Conservation (phyloP, 2,888 invertebrate species). For the Nebria salina region DNA sequence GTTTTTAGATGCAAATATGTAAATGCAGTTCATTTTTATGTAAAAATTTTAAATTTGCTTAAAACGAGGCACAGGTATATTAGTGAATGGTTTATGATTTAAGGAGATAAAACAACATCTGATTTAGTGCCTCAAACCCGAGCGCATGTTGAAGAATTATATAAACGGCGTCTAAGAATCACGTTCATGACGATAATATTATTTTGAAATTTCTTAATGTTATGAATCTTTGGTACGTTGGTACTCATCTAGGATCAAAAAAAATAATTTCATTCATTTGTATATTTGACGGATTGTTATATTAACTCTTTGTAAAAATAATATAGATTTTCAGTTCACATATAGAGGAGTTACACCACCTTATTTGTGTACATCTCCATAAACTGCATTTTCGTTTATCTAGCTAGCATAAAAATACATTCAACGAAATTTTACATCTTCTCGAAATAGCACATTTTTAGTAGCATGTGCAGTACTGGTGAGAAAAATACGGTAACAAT, state of each 20-base stretch:
- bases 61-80: constrained; percentile 15
- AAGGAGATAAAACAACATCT: constrained; percentile 32
- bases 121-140: constrained; percentile 5
- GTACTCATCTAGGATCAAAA: constrained; percentile 17
- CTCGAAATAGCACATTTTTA: too few species aligned
- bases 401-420: too few species aligned
- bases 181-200: constrained; percentile 10
- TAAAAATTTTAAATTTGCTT: constrained; percentile 38
- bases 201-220: constrained; percentile 16
- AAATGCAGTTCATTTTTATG: constrained; percentile 41
- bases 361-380: too few species aligned
- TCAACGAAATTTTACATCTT: too few species aligned
- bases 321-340: too few species aligned
- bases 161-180: constrained; percentile 8
- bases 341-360: too few species aligned
- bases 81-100: constrained; percentile 35
- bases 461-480: too few species aligned
- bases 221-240: constrained; percentile 27
- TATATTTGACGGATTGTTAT: constrained; percentile 4
- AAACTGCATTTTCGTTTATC: too few species aligned
- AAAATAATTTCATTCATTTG: background rate
- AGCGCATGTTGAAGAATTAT: background rate
- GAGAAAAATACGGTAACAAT: too few species aligned
- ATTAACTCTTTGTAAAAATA: too few species aligned
- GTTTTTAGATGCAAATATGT: constrained; percentile 43